phyloP scores from a whole-genome alignment of 2,797 vertebrate genomes.

The Myoxocephalus aenaeus region DNA sequence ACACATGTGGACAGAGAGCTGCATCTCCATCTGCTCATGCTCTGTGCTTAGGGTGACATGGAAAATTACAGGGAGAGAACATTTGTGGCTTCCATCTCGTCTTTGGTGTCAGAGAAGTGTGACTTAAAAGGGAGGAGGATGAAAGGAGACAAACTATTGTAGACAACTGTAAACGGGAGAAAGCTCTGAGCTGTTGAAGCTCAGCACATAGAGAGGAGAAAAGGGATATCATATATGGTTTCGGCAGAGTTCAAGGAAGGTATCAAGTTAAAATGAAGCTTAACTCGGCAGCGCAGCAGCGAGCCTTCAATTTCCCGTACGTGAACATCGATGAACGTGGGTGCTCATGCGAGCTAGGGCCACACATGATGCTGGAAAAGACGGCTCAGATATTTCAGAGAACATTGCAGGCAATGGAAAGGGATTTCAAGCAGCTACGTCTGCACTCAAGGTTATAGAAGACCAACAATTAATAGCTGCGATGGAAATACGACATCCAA shows the following conservation, averaged over 20 bases:
- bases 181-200: slow-evolving; percentile 55
- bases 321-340: slow-evolving; percentile 16
- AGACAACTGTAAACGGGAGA: slow-evolving; percentile 67
- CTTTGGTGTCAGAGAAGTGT: slow-evolving; percentile 76
- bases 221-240: slow-evolving; percentile 21
- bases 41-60: slow-evolving; percentile 68
- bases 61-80: slow-evolving; percentile 80
- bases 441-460: slow-evolving; percentile 59
- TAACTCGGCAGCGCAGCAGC: slow-evolving; percentile 4
- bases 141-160: slow-evolving; percentile 74
- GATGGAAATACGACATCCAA: slow-evolving; percentile 71
- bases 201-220: slow-evolving; percentile 1
- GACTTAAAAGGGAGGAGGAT: slow-evolving; percentile 73
- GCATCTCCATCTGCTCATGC: slow-evolving; percentile 79
- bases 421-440: slow-evolving; percentile 63
- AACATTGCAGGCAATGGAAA: slow-evolving; percentile 47
- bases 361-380: slow-evolving; percentile 59
- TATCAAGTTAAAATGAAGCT: slow-evolving; percentile 34
- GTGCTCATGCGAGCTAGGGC: slow-evolving; percentile 19
- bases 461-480: slow-evolving; percentile 70
- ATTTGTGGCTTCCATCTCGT: slow-evolving; percentile 76
- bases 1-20: slow-evolving; percentile 47
- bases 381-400: slow-evolving; percentile 21
- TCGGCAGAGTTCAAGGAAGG: slow-evolving; percentile 34
- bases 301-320: slow-evolving; percentile 1